A percentile compares a stretch with the other conserved stretches of the same genome.
These are phyloP conservation scores for Apodemus speciosus DNA, from an alignment of 2,113 vertebrate species.

Conservation along the genomic window DNA sequence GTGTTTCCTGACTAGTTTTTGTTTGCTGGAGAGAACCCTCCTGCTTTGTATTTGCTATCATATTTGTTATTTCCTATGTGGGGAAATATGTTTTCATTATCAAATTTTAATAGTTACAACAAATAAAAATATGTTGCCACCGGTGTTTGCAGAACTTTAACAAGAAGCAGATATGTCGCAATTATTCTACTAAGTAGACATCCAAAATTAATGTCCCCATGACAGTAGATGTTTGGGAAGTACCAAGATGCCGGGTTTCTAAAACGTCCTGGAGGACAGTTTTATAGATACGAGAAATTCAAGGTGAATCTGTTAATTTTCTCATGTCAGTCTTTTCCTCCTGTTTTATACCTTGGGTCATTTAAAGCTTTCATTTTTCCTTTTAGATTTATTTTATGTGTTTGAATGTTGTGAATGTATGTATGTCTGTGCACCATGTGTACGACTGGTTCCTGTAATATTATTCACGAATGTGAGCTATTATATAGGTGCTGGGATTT, in stretches of 20 bases:
- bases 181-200: neutral
- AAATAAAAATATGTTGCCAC: neutral
- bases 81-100: neutral
- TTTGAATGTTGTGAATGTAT: neutral
- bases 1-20: neutral
- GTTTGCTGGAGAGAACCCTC: neutral
- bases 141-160: neutral
- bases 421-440: neutral
- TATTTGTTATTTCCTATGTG: neutral
- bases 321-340: neutral
- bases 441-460: neutral
- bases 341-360: neutral
- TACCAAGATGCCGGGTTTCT: neutral
- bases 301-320: neutral
- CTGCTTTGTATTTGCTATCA: neutral
- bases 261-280: neutral
- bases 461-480: neutral
- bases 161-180: neutral
- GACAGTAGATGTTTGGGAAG: neutral
- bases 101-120: neutral
- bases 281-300: neutral
- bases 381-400: neutral
- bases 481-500: neutral
- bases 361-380: neutral
- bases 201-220: neutral